Evolutionary conservation across 1,140 invertebrate genomes (phyloP).

Genomic region (Steinernema feltiae): DNA sequence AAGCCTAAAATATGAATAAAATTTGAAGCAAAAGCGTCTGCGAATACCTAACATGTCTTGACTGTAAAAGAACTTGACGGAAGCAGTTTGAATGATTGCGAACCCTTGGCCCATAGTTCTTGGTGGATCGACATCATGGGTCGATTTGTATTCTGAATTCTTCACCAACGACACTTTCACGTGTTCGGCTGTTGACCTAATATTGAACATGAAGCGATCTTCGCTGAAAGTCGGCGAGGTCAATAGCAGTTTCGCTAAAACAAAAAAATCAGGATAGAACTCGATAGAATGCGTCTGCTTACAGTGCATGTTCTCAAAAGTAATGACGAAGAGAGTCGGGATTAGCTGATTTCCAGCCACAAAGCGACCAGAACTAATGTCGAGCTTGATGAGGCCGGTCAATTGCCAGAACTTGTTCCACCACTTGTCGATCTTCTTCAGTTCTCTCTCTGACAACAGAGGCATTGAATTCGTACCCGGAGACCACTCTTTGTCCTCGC

Average conservation of each 20-base stretch:
- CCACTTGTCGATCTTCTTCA: constrained; percentile 50
- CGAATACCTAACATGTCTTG: constrained; percentile 52
- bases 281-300: neutral
- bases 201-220: constrained; percentile 91
- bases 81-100: constrained; percentile 87
- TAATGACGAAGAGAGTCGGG: constrained; percentile 83
- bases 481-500: constrained; percentile 51
- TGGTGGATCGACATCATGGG: constrained; percentile 92
- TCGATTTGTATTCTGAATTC: constrained; percentile 65
- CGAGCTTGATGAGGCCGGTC: constrained; percentile 90
- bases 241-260: constrained; percentile 44
- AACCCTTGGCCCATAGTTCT: constrained; percentile 96
- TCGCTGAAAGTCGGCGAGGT: constrained; percentile 78
- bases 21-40: neutral
- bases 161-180: constrained; percentile 66
- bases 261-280: neutral
- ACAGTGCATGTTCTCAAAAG: constrained; percentile 67
- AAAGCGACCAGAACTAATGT: constrained; percentile 78
- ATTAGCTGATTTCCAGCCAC: constrained; percentile 93
- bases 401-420: constrained; percentile 80
- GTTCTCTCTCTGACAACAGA: constrained; percentile 59
- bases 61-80: constrained; percentile 59
- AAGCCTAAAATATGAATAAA: constrained; percentile 40
- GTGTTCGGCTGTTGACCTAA: constrained; percentile 88
- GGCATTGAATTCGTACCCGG: constrained; percentile 51